Base-by-base conservation (phyloP, 1,140 invertebrate species). In the Adelges cooleyi region DNA sequence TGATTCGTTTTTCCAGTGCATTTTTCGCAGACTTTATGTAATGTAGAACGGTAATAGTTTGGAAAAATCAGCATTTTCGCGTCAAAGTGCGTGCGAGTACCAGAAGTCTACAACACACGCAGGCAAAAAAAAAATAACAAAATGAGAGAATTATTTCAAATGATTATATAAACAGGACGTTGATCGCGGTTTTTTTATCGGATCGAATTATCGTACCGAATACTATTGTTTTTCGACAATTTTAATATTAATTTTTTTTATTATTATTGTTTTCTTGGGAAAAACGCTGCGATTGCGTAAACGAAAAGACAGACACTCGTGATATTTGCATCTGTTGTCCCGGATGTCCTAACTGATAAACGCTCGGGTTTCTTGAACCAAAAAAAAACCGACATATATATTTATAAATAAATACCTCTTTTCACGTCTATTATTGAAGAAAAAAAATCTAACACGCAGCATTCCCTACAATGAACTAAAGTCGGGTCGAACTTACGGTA, bases 291-390 rank as follows among this genome's bases (percentile, higher is more conserved):
- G 15, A 3, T 44, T 54, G 36, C 22, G 17, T 54, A 25, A 54
- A 54, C 49, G 15, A 38, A 5, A 8, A 54, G 9, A n/a, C 36
- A 42, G 20, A 42, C n/a, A n/a, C 15, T 25, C 25, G 25, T 2
- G 23, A 56, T 33, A 56, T 56, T 56, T 56, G 53, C 38, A 56
- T 56, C n/a, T 10, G 23, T 2, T 56, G 38, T 25, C 22, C 9
- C 15, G n/a, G 22, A 44, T 44, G 38, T 56, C 38, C n/a, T 56
- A 18, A 2, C n/a, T 23, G 33, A 54, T 54, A n/a, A 38, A 40
- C 22, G 13, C 22, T 56, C 38, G 15, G 15, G 53, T 56, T 42
- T 56, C 22, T 56, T 42, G 22, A 54, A 56, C 38, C 22, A 44
- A 56, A 42, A 56, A 53, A 13, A 0, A 6, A 33, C 11, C 5